These are phyloP conservation scores for Etia nguti DNA, from an alignment of 2,113 vertebrate genomes.

Conservation along the genomic window DNA sequence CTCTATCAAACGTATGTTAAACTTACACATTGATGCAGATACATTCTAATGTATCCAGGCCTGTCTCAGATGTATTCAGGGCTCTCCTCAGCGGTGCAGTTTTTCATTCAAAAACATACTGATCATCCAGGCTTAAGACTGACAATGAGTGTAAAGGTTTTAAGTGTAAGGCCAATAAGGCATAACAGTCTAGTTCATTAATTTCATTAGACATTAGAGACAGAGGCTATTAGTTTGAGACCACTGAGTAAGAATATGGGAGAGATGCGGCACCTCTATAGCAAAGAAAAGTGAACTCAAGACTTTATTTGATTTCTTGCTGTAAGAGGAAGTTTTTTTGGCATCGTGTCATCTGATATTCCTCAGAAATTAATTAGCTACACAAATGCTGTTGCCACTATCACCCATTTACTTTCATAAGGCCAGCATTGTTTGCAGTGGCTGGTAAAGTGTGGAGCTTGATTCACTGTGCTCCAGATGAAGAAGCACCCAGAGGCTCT, in stretches of 20 bases:
- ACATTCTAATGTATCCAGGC: neutral
- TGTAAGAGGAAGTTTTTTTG: neutral
- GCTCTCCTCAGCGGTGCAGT: neutral
- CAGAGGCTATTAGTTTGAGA: neutral
- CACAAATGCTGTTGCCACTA: neutral
- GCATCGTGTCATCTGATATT: neutral
- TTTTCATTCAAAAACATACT: neutral
- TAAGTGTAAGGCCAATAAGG: slow-evolving; percentile 1
- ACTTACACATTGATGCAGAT: neutral
- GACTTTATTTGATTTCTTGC: neutral
- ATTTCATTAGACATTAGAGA: slow-evolving; percentile 19
- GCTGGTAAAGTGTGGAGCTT: neutral
- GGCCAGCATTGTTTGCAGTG: neutral
- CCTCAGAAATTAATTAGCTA: neutral
- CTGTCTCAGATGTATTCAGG: neutral
- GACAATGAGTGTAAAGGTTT: neutral
- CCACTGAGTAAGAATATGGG: neutral
- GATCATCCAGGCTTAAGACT: neutral
- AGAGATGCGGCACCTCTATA: neutral
- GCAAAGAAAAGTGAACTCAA: neutral
- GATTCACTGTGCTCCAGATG: slow-evolving; percentile 32
- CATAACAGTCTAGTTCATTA: slow-evolving; percentile 10
- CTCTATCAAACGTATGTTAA: neutral
- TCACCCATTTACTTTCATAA: neutral
- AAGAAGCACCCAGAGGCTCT: slow-evolving; percentile 51